These are phyloP conservation scores for Drosophila falleni DNA, from an alignment of 2,888 invertebrate species.

Conservation along the genomic window DNA sequence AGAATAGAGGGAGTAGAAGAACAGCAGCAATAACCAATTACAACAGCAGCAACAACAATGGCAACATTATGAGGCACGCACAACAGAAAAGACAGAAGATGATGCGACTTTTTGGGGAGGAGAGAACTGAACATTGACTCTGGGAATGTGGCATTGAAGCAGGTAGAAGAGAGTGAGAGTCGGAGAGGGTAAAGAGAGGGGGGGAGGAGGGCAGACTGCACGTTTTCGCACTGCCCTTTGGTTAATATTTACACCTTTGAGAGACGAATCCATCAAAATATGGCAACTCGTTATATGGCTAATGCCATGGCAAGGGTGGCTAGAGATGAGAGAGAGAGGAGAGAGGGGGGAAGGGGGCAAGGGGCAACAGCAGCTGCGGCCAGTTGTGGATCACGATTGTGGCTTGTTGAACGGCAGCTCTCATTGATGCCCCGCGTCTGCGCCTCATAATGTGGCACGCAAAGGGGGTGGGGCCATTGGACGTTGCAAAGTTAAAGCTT, in stretches of 20 bases:
- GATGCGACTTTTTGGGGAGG: conserved; percentile 1
- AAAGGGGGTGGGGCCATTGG: conserved; percentile 36
- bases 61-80: conserved; percentile 40
- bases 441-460: conserved; percentile 39
- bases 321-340: background rate
- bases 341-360: background rate
- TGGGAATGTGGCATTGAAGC: conserved; percentile 9
- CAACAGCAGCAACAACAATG: conserved; percentile 39
- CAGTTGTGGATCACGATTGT: conserved; percentile 48
- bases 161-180: background rate
- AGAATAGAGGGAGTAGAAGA: conserved; percentile 4
- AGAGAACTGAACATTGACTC: conserved; percentile 5
- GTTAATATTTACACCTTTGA: conserved; percentile 73
- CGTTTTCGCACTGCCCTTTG: conserved; percentile 72
- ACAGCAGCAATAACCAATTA: conserved; percentile 55
- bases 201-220: conserved; percentile 37
- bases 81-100: conserved; percentile 38
- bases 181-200: background rate
- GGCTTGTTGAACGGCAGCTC: conserved; percentile 39
- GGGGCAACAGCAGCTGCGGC: conserved; percentile 21
- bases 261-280: conserved; percentile 76
- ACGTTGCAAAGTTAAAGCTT: conserved; percentile 26
- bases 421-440: conserved; percentile 32
- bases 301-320: conserved; percentile 24
- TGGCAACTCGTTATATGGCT: conserved; percentile 65